Evolutionary conservation across 2,888 invertebrate genomes (phyloP).

Genomic region (Tipula confusa): DNA sequence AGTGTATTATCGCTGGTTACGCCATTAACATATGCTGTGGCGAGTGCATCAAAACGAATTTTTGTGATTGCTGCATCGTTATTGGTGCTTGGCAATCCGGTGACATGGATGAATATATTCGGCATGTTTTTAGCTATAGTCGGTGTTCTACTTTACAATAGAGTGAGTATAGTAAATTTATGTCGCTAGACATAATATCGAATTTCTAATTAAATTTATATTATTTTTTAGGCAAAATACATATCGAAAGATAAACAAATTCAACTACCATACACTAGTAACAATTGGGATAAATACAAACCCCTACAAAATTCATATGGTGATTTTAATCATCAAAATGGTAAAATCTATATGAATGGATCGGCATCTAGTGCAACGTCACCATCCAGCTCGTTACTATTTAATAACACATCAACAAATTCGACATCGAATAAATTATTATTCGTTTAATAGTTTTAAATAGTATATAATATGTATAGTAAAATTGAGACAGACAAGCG

Average conservation of each 20-base stretch:
- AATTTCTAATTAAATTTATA: too few relatives aligned
- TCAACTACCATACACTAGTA: constrained; percentile 54
- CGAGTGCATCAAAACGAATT: constrained; percentile 90
- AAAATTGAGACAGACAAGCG: not conserved
- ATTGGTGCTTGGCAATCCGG: constrained; percentile 84
- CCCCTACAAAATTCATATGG: constrained; percentile 40
- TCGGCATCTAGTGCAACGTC: constrained; percentile 39
- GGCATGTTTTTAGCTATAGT: constrained; percentile 88
- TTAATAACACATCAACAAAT: constrained; percentile 44
- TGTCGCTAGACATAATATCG: constrained; percentile 41
- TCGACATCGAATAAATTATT: constrained; percentile 44
- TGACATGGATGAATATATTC: constrained; percentile 76
- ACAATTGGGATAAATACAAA: constrained; percentile 47
- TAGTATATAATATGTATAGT: constrained; percentile 29
- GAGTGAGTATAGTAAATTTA: constrained; percentile 56
- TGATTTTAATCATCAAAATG: constrained; percentile 31
- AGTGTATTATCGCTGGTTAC: constrained; percentile 85
- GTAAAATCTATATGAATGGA: constrained; percentile 37
- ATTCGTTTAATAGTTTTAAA: constrained; percentile 42
- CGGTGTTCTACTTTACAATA: constrained; percentile 88
- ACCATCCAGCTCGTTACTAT: constrained; percentile 39
- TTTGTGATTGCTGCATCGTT: constrained; percentile 86
- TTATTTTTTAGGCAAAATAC: constrained; percentile 67
- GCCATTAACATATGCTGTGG: constrained; percentile 93
- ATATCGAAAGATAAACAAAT: constrained; percentile 57